A percentile compares a stretch with the other conserved stretches of the same genome.
These are phyloP conservation scores for Numenius arquata DNA, from an alignment of 2,113 vertebrate species.

Conservation along the genomic window DNA sequence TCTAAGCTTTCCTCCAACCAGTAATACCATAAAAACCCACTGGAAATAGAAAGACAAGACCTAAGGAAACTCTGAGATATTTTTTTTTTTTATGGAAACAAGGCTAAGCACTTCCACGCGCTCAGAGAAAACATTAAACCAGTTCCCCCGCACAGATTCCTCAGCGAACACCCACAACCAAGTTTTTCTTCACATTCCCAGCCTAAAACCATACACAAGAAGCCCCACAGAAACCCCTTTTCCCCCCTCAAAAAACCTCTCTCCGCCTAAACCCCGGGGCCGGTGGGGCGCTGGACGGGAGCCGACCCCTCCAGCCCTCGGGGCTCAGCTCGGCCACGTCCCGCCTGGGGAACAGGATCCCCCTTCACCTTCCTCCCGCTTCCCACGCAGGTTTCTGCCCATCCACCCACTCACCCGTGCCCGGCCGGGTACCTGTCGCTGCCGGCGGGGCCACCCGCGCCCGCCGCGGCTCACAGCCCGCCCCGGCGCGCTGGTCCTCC, in stretches of 20 bases:
- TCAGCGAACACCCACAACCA: background rate
- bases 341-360: background rate
- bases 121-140: background rate
- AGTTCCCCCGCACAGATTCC: background rate
- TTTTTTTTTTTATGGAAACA: background rate
- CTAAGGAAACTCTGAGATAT: background rate
- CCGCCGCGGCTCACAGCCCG: conserved; percentile 18
- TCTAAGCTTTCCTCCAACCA: conserved; percentile 15
- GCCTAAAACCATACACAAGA: background rate
- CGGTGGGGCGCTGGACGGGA: background rate
- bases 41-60: conserved; percentile 37
- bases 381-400: background rate
- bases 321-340: background rate
- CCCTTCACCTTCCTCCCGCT: background rate
- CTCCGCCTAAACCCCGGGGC: no score
- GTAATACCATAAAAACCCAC: conserved; percentile 19
- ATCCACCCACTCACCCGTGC: background rate
- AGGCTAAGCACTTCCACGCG: background rate
- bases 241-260: background rate
- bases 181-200: background rate
- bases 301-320: background rate
- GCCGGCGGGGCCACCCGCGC: background rate
- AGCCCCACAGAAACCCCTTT: fast-evolving
- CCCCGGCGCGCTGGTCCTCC: background rate
- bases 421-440: conserved; percentile 16